Base-by-base conservation (phyloP, 2,888 invertebrate species). In the Boloria euphrosyne region DNA sequence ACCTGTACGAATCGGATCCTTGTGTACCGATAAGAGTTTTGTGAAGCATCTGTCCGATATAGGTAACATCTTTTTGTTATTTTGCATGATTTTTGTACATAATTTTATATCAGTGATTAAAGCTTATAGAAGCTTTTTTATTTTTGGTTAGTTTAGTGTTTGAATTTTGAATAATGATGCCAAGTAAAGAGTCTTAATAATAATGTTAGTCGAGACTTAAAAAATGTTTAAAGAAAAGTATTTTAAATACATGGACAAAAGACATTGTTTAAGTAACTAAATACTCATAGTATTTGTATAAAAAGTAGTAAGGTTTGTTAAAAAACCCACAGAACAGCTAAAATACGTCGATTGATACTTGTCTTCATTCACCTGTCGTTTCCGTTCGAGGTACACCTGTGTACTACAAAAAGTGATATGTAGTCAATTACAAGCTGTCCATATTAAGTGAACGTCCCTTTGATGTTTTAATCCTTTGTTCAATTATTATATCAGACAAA, bases 1-100 rank as follows among this genome's bases (percentile, higher is more conserved):
- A 86, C 85, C 87, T 88, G 89, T 86, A 84, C 80, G 80, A 82
- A 78, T 74, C 83, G 85, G 83, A 84, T 64, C 58, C 75, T 80
- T 75, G 78, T 79, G 44, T 68, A 67, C 67, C 47, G 55, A 65
- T 60, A 66, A 65, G 51, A 62, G 27, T 61, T 59, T 66, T 59
- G 62, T 46, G 59, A 47, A 49, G 57, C 66, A 66, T 54, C 63
- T 68, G 68, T 61, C 53, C 27, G 61, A 4, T 49, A 46, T 57
- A 27, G 61, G 60, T 69, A 66, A 64, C 7, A 69, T 50, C 65
- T 64, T 18, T 49, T 66, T 16, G 52, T 16, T 59, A 50, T 10
- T 46, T 46, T 46, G 57, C 57, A 46, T 57, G 46, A 46, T 2
- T 17, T 54, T 38, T 10, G 31, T 38, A 7, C 2, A 17, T 31